A percentile compares a stretch with the other conserved stretches of the same genome.
Conservation (phyloP, 1,140 invertebrate species). For the Anagrus nilaparvatae region DNA sequence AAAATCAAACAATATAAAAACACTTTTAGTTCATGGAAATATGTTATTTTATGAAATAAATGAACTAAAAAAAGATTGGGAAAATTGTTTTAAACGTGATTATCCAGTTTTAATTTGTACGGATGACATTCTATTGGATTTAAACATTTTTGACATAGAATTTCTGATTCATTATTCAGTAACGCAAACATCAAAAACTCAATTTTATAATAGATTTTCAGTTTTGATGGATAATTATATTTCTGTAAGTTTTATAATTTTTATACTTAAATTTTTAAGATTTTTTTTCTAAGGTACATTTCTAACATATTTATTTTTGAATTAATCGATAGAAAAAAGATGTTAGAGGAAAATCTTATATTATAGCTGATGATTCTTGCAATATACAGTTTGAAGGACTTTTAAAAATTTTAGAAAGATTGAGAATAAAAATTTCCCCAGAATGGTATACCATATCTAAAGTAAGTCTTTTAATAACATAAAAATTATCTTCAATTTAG, state of each 20-base stretch:
- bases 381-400: slow-evolving; percentile 30
- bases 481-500: slow-evolving; percentile 8
- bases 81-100: slow-evolving; percentile 19
- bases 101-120: slow-evolving; percentile 36
- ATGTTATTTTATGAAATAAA: slow-evolving; percentile 20
- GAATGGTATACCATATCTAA: slow-evolving; percentile 18
- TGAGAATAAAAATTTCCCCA: slow-evolving; percentile 21
- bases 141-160: slow-evolving; percentile 31
- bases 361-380: slow-evolving; percentile 31
- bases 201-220: slow-evolving; percentile 36
- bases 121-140: slow-evolving; percentile 30
- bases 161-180: slow-evolving; percentile 39
- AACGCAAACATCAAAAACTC: slow-evolving; percentile 24
- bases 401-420: slow-evolving; percentile 28
- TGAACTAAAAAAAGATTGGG: slow-evolving; percentile 26
- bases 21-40: slow-evolving; percentile 24
- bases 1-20: slow-evolving; percentile 15
- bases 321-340: slow-evolving; percentile 21
- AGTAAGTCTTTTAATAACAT: slow-evolving; percentile 19
- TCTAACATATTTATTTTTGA: slow-evolving; percentile 7
- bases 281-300: slow-evolving; percentile 3
- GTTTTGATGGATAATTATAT: slow-evolving; percentile 32
- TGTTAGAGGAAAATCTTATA: slow-evolving; percentile 25
- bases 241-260: slow-evolving; percentile 20
- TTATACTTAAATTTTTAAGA: slow-evolving; percentile 5